Evolutionary conservation across 2,888 invertebrate genomes (phyloP).

Genomic region (Eupithecia pulchellata): DNA sequence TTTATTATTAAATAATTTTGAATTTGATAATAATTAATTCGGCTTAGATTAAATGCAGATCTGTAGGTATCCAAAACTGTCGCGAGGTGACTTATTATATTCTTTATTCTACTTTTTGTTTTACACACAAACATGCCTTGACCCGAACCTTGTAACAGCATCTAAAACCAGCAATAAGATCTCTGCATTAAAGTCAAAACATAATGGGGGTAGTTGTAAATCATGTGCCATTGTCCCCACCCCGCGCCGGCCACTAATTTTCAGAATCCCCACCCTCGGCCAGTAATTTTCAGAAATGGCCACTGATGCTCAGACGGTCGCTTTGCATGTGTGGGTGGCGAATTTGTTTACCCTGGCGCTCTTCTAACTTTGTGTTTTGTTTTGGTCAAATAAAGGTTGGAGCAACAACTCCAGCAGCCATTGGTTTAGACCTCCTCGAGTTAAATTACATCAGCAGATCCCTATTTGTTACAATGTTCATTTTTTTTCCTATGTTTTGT

Average conservation of each 20-base stretch:
- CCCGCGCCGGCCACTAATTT: constrained; percentile 21
- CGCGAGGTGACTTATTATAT: too few species aligned
- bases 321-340: constrained; percentile 57
- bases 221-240: constrained; percentile 77
- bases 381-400: background rate
- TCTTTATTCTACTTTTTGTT: too few species aligned
- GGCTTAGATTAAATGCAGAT: background rate
- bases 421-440: background rate
- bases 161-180: constrained; percentile 20
- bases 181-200: constrained; percentile 87
- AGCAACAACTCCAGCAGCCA: background rate
- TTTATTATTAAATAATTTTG: background rate
- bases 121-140: constrained; percentile 4
- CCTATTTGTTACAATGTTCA: background rate
- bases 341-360: constrained; percentile 8
- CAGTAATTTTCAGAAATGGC: constrained; percentile 83
- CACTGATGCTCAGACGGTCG: constrained; percentile 71
- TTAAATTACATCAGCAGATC: background rate
- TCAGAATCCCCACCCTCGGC: constrained; percentile 56
- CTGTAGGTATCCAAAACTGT: background rate
- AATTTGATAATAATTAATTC: too few species aligned
- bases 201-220: constrained; percentile 87
- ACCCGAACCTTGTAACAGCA: constrained; percentile 8
- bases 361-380: background rate
- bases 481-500: background rate